Evolutionary conservation across 2,113 vertebrate genomes (phyloP), one percentile per base, ranked within the genome.

Genomic region (Agelaius tricolor): DNA sequence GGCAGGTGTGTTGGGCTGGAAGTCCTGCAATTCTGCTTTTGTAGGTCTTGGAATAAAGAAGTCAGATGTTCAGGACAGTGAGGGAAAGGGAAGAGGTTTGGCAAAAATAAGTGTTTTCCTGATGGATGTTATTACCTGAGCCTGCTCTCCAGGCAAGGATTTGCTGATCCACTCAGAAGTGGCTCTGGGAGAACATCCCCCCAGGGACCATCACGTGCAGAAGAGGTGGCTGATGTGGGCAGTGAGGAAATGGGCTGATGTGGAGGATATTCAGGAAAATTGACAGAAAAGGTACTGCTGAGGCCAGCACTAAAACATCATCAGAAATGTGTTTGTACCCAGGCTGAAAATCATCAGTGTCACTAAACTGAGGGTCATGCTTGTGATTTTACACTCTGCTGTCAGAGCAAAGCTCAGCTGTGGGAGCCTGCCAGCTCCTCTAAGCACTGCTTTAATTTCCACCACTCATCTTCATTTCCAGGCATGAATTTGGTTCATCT

Each of bases 131-230:
- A 15, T 71, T 65, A 35, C 65, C 44, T 67, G 43, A 54, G 57
- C 61, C 13, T 1, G 0, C 10, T 59, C 28, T 21, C 23, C 39
- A 15, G 68, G 51, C 35, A 24, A 61, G 46, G 22, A n/a, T 83
- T 83, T 24, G 13, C 20, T 59, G 44, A 46, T 66, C 16, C 10
- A 0, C 43, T 67, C 35, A 35, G 41, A 55, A 80, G 43, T 2
- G 5, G 74, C 30, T 77, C 31, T 20, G 9, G 21, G 58, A 41
- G 16, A 80, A 2, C 33, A 11, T 61, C 31, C 30, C 57, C 62
- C 15, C 13, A 6, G 59, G 41, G 52, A 33, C 11, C n/a, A 23
- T 4, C 6, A 2, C 0, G 2, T 35, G 33, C 20, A 46, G 66
- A 39, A 43, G 11, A 58, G 27, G 22, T 80, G 54, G 55, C 37